A percentile compares a stretch with the other conserved stretches of the same genome.
Evolutionary conservation across 2,888 invertebrate genomes (phyloP).

Genomic region (Podotricha telesiphe): DNA sequence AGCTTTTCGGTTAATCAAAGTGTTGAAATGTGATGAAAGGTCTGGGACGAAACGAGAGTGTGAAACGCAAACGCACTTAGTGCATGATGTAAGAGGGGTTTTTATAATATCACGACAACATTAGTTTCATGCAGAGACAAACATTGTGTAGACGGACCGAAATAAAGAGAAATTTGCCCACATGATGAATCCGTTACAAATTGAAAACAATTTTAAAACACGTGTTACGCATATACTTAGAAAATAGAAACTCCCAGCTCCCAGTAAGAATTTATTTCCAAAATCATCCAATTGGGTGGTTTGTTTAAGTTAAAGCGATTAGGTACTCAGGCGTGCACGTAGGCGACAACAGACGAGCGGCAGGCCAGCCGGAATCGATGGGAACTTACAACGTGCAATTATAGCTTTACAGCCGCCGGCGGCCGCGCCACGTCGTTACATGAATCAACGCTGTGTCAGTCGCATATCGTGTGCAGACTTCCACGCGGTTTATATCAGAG

Average conservation of each 20-base stretch:
- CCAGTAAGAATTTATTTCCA: constrained; percentile 67
- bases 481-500: constrained; percentile 18
- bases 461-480: constrained; percentile 16
- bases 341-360: constrained; percentile 70
- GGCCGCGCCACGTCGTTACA: constrained; percentile 34
- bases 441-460: constrained; percentile 59
- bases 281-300: constrained; percentile 67
- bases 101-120: constrained; percentile 1
- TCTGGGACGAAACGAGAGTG: constrained; percentile 46
- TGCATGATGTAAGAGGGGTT: constrained; percentile 35
- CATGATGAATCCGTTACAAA: constrained; percentile 32
- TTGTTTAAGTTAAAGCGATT: constrained; percentile 76
- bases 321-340: constrained; percentile 64
- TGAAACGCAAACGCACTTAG: constrained; percentile 42
- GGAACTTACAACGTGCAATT: constrained; percentile 60
- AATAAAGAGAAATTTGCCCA: constrained; percentile 19
- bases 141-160: neutral
- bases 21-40: constrained; percentile 70
- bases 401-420: constrained; percentile 55
- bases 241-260: constrained; percentile 57
- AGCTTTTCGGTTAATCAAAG: constrained; percentile 66
- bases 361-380: constrained; percentile 62
- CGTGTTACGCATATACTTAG: constrained; percentile 44
- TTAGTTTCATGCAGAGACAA: neutral
- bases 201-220: constrained; percentile 39